phyloP scores from a whole-genome alignment of 2,797 vertebrate genomes.

The Tapirus indicus region DNA sequence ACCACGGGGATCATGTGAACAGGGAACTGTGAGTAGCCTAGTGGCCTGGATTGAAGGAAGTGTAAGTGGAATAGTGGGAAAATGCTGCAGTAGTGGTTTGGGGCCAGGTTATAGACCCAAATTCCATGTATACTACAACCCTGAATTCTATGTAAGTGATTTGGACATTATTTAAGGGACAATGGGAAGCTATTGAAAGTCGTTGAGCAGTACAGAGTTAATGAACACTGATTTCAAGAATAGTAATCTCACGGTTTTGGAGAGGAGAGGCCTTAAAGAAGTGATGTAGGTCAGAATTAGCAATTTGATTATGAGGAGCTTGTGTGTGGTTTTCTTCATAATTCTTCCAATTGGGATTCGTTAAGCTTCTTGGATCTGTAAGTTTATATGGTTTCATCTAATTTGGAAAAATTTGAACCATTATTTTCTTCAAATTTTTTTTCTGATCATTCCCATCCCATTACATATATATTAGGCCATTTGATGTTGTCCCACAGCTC shows the following conservation, averaged over 20 bases:
- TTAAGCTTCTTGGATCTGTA: background rate
- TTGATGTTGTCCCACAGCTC: background rate
- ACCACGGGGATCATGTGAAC: background rate
- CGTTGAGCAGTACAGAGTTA: background rate
- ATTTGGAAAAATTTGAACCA: background rate
- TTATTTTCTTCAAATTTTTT: background rate
- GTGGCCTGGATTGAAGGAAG: background rate
- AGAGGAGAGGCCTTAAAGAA: background rate
- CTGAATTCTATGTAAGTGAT: background rate
- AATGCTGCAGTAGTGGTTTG: background rate
- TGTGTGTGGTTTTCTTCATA: background rate
- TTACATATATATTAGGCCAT: background rate
- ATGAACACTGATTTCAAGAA: background rate
- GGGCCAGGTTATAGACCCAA: background rate
- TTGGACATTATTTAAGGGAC: background rate
- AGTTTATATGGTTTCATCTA: background rate
- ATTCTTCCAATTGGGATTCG: background rate
- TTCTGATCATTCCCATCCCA: background rate
- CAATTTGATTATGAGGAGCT: background rate
- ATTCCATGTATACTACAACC: no score
- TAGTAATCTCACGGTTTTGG: background rate
- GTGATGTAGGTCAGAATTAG: background rate
- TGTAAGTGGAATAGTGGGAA: background rate
- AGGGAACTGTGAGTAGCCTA: background rate
- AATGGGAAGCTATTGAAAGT: background rate